Evolutionary conservation across 2,113 vertebrate genomes (phyloP), one percentile per base, ranked within the genome.

Genomic region (Tachysurus fulvidraco): DNA sequence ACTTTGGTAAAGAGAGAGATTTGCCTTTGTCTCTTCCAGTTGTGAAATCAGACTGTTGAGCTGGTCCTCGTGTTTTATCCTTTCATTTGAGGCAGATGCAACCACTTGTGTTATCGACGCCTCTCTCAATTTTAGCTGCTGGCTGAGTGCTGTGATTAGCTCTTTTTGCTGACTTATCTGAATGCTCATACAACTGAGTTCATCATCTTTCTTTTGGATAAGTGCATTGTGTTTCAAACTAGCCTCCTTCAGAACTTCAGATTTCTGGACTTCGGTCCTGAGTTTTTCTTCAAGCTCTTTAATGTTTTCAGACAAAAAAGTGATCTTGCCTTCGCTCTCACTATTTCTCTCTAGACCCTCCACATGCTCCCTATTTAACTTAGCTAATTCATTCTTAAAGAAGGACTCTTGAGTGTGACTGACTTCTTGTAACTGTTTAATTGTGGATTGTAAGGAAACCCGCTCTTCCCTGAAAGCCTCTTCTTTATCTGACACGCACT

Each of bases 111-210:
- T 91, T 65, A 97, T 81, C 30, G 95, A 95, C 13, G 67, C 87
- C 78, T 97, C 96, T 85, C 95, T 97, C 28, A 96, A 95, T 83
- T 93, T 95, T 25, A 96, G 62, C 85, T 97, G 96, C 89, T 96
- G 95, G 82, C 94, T 95, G 0, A 97, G 92, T 69, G 93, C 91
- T 67, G 95, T 85, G 13, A 97, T 93, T 41, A 97, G 78, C 83
- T 96, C 94, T 87, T 95, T 96, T 87, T 97, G 96, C 88, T 97
- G 96, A 89, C 79, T 92, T 10, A 95, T 87, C 89, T 97, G 96
- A 44, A 95, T 84, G 74, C 67, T 94, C 91, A 97, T 91, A 50
- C 90, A 91, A 89, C 86, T 71, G 0, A 95, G 89, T 0, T 93
- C 81, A 0, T 95, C 91, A 14, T 96, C 94, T 92, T 95, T 96